Evolutionary conservation across 1,140 invertebrate species (phyloP), one percentile per base, ranked within the genome.

Genomic region (Leucophenga varia): DNA sequence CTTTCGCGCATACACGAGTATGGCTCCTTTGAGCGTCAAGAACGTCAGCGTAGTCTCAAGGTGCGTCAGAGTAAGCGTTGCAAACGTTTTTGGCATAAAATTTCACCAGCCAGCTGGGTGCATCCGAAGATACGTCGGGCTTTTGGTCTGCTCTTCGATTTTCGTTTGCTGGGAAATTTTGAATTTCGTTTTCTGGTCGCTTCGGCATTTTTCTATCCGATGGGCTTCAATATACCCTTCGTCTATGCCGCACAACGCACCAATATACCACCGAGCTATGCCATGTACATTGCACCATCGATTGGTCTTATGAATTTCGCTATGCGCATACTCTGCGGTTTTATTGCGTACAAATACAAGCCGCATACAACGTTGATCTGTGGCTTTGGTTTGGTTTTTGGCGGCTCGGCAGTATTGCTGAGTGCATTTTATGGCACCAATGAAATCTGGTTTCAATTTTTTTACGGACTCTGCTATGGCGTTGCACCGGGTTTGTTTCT

Each of bases 381-480:
- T 30, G 69, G 69, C 2, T 49, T 47, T 0, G 69, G 69, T 16
- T 31, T 72, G 47, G 19, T 64, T 9, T 57, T 67, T 14, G 69
- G 69, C 6, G 69, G 69, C 7, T 0, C 30, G 2, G 22, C 48
- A 3, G 59, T 65, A 3, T 40, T 65, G 2, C 5, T 41, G 1
- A 72, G 69, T 35, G 64, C 69, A 13, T 72, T 72, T 36, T 64
- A 40, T 36, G 69, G 69, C 14, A 19, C 22, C 10, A 38, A 67
- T 39, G 7, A 54, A 40, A 19, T 69, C 6, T 67, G 67, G 49
- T 91, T 79, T 75, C 95, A 86, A 69, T 89, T 80, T 55, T 74
- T 82, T 31, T 97, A 93, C 64, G 84, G 86, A 10, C 76, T 83
- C 2, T 71, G 88, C 3, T 98, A 95, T 76, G 95, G 95, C 32